Base-by-base conservation (phyloP, 1,140 invertebrate genomes). In the Drosophila truncata region DNA sequence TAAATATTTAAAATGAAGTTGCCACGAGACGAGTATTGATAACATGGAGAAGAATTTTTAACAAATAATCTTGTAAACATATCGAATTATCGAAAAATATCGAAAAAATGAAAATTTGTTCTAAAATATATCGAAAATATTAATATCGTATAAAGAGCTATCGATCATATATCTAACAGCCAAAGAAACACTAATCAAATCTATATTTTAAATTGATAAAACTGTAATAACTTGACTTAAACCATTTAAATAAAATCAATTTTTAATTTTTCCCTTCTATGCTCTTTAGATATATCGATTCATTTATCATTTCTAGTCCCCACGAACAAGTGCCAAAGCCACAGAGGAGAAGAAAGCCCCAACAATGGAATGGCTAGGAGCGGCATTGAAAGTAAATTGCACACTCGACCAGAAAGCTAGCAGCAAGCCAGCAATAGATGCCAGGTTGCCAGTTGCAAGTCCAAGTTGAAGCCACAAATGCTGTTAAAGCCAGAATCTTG, bases 381-480 rank as follows among this genome's bases (percentile, higher is more conserved):
- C 81, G 69, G 80, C 84, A 87, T 87, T 87, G 84, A 87, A 87
- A 87, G 84, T 88, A 87, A 87, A 87, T 87, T 87, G 84, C 84
- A 87, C 72, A 76, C 82, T 70, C 65, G 63, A 66, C 62, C 59
- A 78, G 64, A 9, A 66, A 54, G 50, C 50, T 29, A 52, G 29
- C 50, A 20, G 29, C 11, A 2, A 9, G 14, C 1, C 31, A 55
- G 60, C 66, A 60, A 54, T 44, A 75, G 69, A 60, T 50, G 65
- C 44, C 65, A 63, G 13, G 29, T 33, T 49, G 62, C 62, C 67
- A 69, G 74, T 69, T 42, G 63, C 63, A 69, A 77, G 74, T 55
- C 74, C 62, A 77, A 77, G 55, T 77, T 58, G 41, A 69, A 66
- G 63, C 62, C 72, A 35, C 20, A 49, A 49, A 47, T 41, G 59